Evolutionary conservation across 2,113 vertebrate species (phyloP), one percentile per base, ranked within the genome.

Genomic region (Oxygymnocypris stewartii): DNA sequence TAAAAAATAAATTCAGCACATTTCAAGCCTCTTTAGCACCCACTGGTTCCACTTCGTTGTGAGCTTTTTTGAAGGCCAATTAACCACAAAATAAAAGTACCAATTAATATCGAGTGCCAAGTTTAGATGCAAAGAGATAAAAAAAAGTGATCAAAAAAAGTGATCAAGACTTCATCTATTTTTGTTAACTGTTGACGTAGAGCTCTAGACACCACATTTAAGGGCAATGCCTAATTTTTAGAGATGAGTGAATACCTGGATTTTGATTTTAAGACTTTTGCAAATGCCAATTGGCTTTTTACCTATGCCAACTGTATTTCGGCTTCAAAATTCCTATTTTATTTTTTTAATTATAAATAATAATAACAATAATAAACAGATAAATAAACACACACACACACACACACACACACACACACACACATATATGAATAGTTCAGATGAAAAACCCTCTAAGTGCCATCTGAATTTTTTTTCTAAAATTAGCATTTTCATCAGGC

Each of bases 11-110:
- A 82, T 47, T 82, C 14, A 20, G 7, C 25, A 49, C 76, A 82
- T 67, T 49, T 82, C 59, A 49, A 47, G 59, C 59, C 59, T 67
- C 16, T 67, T 82, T 54, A 49, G 61, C 37, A 80, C 35, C 78
- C 35, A 80, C 78, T 63, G 78, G 57, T 80, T 80, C 78, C 7
- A 1, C 37, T 80, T 40, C 10, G 11, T 59, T 79, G 6, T 76
- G 74, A 76, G 74, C 74, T 76, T 76, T 31, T 76, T 54, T 59
- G 51, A 79, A 61, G 78, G 78, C 35, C 54, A 63, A 80, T 80
- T 80, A 80, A 80, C 54, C 57, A 4, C 23, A 42, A 23, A 80
- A 80, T 63, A 63, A 61, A 80, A 80, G 57, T 4, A 61, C 57
- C 78, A 61, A 63, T 44, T 80, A 42, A 61, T 63, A 80, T n/a